Evolutionary conservation across 2,888 invertebrate genomes (phyloP).

Genomic region (Caenorhabditis becei): DNA sequence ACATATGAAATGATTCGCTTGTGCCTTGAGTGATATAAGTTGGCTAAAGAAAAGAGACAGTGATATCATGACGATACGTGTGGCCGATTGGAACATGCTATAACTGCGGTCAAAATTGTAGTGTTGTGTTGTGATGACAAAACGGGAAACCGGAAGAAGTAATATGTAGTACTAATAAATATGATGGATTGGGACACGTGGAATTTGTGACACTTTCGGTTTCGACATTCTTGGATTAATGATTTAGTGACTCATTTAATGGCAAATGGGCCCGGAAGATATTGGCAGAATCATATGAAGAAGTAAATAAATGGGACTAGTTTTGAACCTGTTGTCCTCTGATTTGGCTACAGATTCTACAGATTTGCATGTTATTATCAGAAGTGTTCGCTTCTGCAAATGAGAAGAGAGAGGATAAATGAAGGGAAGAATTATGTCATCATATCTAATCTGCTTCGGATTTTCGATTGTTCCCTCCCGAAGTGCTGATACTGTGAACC

Average conservation of each 20-base stretch:
- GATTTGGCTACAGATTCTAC: slow-evolving; percentile 13
- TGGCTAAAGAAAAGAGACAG: slow-evolving; percentile 31
- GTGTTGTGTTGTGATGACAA: slow-evolving; percentile 8
- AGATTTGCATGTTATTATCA: slow-evolving; percentile 43
- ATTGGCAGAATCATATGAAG: slow-evolving; percentile 15
- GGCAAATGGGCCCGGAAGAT: slow-evolving; percentile 1
- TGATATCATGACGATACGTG: slow-evolving; percentile 14
- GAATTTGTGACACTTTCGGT: slow-evolving; percentile 15
- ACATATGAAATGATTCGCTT: slow-evolving; percentile 38
- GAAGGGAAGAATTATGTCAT: slow-evolving; percentile 46
- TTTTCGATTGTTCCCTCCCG: slow-evolving; percentile 49
- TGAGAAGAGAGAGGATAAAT: neutral
- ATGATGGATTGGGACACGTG: slow-evolving; percentile 8
- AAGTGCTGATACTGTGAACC: slow-evolving; percentile 32
- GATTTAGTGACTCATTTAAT: slow-evolving; percentile 24
- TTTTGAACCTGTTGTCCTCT: slow-evolving; percentile 32
- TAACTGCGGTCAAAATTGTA: slow-evolving; percentile 16
- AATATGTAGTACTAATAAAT: neutral
- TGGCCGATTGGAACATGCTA: slow-evolving; percentile 26
- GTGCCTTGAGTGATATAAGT: slow-evolving; percentile 47
- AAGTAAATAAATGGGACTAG: slow-evolving; percentile 44
- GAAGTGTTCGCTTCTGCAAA: slow-evolving; percentile 27
- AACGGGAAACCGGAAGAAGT: neutral
- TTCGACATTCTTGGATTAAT: slow-evolving; percentile 20
- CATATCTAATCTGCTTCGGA: slow-evolving; percentile 54